A percentile compares a stretch with the other conserved stretches of the same genome.
Evolutionary conservation across 2,888 invertebrate species (phyloP).

Genomic region (Diploptera punctata): DNA sequence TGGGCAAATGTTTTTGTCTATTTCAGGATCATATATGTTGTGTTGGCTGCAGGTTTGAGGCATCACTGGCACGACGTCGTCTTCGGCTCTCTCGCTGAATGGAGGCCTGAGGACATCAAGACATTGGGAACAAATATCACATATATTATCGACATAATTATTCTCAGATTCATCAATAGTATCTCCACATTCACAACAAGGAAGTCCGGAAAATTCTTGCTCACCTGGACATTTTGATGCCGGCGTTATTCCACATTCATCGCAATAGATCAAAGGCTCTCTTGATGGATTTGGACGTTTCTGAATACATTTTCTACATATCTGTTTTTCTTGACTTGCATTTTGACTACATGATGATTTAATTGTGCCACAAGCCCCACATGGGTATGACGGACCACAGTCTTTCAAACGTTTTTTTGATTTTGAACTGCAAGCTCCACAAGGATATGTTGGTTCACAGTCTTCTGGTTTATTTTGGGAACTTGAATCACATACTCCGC

Average conservation of each 20-base stretch:
- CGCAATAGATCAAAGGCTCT: no score
- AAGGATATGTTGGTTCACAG: no score
- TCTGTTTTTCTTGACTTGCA: no score
- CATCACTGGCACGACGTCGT: constrained; percentile 24
- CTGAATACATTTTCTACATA: no score
- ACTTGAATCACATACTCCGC: no score
- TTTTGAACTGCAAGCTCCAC: no score
- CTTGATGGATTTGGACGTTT: no score
- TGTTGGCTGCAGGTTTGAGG: constrained; percentile 26
- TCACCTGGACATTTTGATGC: neutral
- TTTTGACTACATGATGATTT: no score
- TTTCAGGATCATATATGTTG: constrained; percentile 11
- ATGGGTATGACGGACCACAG: no score
- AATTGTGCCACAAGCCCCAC: no score
- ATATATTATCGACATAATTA: neutral
- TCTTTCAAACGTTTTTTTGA: no score
- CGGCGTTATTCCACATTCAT: neutral
- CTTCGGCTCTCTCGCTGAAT: neutral
- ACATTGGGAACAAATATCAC: neutral
- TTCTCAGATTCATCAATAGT: neutral
- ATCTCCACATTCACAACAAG: neutral
- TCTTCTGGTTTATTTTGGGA: no score
- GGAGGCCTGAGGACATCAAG: constrained; percentile 3
- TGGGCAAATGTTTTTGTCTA: neutral
- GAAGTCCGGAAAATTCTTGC: neutral